Conservation (phyloP, 2,113 vertebrate genomes). For the Corythornis madagascariensis region DNA sequence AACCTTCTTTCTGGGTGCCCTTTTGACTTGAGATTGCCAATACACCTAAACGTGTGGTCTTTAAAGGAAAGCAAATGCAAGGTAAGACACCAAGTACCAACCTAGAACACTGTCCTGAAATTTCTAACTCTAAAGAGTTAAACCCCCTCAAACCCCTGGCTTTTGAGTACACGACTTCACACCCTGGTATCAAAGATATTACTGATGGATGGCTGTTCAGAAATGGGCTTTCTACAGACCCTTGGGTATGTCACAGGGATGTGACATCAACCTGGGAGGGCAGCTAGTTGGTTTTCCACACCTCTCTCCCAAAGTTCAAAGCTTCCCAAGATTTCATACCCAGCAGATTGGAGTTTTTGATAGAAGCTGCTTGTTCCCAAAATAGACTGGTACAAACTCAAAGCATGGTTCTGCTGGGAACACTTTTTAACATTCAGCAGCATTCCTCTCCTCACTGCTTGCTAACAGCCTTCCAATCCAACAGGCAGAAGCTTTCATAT, state of each 20-base stretch:
- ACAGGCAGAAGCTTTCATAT: neutral
- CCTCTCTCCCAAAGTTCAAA: neutral
- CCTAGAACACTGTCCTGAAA: neutral
- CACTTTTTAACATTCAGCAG: neutral
- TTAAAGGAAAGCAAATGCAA: neutral
- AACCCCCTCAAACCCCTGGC: neutral
- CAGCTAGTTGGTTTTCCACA: neutral
- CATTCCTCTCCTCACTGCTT: neutral
- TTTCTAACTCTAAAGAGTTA: neutral
- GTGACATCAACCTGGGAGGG: neutral
- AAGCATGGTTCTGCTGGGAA: neutral
- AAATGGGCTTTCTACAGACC: neutral
- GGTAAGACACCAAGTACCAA: neutral
- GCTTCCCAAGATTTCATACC: neutral
- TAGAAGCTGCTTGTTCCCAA: neutral
- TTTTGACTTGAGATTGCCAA: neutral
- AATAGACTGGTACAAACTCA: neutral
- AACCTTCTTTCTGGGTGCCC: neutral
- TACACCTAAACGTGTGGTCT: neutral
- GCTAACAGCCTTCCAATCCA: neutral
- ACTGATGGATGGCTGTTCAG: neutral
- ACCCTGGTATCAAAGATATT: neutral
- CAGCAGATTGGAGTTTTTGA: neutral
- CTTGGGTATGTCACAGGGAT: neutral
- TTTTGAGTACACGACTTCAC: neutral